A percentile compares a stretch with the other conserved stretches of the same genome.
Conservation (phyloP, 2,113 vertebrate species). For the Hassar affinis region DNA sequence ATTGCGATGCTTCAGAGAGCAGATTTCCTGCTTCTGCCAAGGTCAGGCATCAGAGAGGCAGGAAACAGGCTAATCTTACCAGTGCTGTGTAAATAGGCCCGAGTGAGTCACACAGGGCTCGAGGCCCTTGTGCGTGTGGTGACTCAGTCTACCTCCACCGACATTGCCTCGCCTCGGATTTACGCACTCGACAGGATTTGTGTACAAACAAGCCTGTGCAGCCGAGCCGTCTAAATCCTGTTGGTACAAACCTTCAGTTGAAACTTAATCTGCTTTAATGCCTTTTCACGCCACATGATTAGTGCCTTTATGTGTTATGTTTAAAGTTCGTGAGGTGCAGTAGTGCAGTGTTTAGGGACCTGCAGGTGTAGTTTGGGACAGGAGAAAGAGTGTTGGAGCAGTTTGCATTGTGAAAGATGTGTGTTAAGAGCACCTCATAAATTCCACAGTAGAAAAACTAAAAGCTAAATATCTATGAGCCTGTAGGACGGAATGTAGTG, state of each 20-base stretch:
- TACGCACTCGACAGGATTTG: constrained; percentile 39
- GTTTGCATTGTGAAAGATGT: not conserved
- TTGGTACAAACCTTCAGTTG: constrained; percentile 4
- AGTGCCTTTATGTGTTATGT: constrained; percentile 9
- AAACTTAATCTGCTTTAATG: constrained; percentile 30
- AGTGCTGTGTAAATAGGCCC: constrained; percentile 45
- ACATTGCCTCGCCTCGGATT: constrained; percentile 27
- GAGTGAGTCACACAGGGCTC: constrained; percentile 48
- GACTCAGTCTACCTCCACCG: constrained; percentile 40
- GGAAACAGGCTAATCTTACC: constrained; percentile 55
- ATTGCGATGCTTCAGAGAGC: constrained; percentile 7
- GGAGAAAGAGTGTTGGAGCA: not conserved
- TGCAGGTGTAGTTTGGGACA: not conserved
- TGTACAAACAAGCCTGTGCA: constrained; percentile 46
- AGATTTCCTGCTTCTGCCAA: constrained; percentile 42
- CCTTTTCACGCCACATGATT: constrained; percentile 18
- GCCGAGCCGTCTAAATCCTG: constrained; percentile 16
- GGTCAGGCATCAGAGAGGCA: constrained; percentile 34
- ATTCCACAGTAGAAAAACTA: constrained; percentile 1
- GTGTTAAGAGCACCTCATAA: not conserved
- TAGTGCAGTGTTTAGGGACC: constrained; percentile 3
- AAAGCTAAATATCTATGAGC: not conserved
- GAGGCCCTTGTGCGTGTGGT: constrained; percentile 36
- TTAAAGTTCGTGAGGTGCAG: not conserved
- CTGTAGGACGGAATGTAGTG: not conserved